These are phyloP conservation scores for Zosterops japonicus DNA, from an alignment of 2,113 vertebrate genomes.

Conservation along the genomic window DNA sequence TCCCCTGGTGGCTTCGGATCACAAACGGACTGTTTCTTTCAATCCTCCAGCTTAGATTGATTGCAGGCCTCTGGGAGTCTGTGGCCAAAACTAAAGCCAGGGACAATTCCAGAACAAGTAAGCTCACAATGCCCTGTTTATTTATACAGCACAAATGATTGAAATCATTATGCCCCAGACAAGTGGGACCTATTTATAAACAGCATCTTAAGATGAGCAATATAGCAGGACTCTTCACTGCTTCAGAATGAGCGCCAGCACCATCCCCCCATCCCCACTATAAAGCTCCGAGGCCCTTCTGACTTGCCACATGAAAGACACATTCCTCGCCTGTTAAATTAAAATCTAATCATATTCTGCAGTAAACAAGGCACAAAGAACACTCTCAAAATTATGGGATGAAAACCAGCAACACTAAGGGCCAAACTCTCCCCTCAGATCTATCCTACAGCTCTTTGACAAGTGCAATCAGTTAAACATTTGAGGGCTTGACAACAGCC, in stretches of 20 bases:
- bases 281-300: constrained; percentile 55
- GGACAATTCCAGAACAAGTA: constrained; percentile 67
- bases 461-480: constrained; percentile 69
- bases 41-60: constrained; percentile 43
- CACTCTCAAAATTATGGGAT: constrained; percentile 10
- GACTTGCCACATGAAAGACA: constrained; percentile 72
- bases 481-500: constrained; percentile 60
- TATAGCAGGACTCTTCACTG: constrained; percentile 50
- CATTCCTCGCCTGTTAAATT: constrained; percentile 60
- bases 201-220: constrained; percentile 60
- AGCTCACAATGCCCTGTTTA: constrained; percentile 70
- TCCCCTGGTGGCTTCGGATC: not conserved
- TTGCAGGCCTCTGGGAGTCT: constrained; percentile 40
- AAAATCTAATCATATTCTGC: constrained; percentile 67
- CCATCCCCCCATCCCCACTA: constrained; percentile 21
- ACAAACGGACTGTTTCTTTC: constrained; percentile 23
- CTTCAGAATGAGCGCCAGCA: constrained; percentile 42
- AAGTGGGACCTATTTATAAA: constrained; percentile 70
- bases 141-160: constrained; percentile 67
- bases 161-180: constrained; percentile 66
- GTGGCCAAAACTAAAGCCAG: constrained; percentile 70
- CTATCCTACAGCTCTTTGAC: constrained; percentile 32
- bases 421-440: constrained; percentile 31
- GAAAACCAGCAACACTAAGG: constrained; percentile 27
- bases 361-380: constrained; percentile 62